Evolutionary conservation across 2,888 invertebrate species (phyloP).

Genomic region (Palloptera scutellata): DNA sequence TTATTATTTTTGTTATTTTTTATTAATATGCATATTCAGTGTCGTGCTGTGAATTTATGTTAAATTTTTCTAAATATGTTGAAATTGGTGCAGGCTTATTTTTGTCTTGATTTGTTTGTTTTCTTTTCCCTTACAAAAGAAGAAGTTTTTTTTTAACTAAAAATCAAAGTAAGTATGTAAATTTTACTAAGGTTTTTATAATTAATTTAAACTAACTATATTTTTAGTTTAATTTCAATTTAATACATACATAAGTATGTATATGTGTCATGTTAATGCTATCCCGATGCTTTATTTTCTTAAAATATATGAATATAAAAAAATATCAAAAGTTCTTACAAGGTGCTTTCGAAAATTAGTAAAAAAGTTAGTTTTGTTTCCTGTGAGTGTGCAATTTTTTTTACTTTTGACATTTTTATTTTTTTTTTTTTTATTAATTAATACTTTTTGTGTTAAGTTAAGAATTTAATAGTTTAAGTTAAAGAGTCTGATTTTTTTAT

Average conservation of each 20-base stretch:
- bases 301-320: background rate
- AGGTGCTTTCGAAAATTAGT: conserved; percentile 17
- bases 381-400: background rate
- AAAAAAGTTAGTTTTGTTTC: conserved; percentile 28
- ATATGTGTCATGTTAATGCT: background rate
- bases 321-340: background rate
- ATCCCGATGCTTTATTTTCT: background rate
- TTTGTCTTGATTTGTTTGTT: background rate
- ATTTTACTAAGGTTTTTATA: background rate
- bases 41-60: conserved; percentile 4
- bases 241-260: background rate
- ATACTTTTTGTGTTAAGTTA: conserved; percentile 23
- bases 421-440: conserved; percentile 22
- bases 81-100: conserved; percentile 1
- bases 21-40: background rate
- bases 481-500: background rate
- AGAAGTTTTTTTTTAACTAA: too few relatives aligned
- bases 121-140: background rate
- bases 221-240: background rate
- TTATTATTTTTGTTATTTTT: background rate
- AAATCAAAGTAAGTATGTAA: background rate
- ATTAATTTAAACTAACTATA: background rate
- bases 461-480: conserved; percentile 8
- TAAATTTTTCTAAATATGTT: conserved; percentile 2
- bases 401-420: conserved; percentile 18